Base-by-base conservation (phyloP, 2,797 vertebrate species). In the Enteromius paludinosus region DNA sequence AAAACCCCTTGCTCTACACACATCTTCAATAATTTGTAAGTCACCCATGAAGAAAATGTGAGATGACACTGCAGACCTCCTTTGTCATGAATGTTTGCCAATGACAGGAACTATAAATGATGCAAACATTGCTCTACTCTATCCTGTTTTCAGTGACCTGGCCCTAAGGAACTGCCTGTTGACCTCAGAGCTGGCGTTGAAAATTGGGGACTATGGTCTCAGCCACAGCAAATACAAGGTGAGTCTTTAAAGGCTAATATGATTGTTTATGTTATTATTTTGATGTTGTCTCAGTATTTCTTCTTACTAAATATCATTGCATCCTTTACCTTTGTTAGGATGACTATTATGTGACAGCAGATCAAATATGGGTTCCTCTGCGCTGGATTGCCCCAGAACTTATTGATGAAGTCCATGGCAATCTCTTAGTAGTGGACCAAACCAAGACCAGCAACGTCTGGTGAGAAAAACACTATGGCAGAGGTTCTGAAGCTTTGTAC, bases 311-410 rank as follows among this genome's bases (percentile, higher is more conserved):
- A 41, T 23, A 45, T 61, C 33, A 54, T 10, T 33, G 17, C 38
- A 65, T 30, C 47, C 30, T 81, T 52, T 82, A 38, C 65, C 5
- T 52, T 23, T 84, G 2, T 54, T 83, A 99, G 98, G 97, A 98
- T n/a, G 98, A 99, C 90, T 99, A 99, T 91, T 97, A 97, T 17
- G 93, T 99, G 90, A 99, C 98, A 0, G 94, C 97, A 23, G 98
- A 99, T 94, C 98, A 98, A 94, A 96, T 98, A 89, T 98, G 98
- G 98, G 97, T 99, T 88, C 97, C 98, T 0, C 91, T 99, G 90
- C 97, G 98, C 88, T 99, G 98, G 98, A 98, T 99, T 5, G 97
- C 98, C 0, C 98, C 98, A 0, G 98, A 99, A 91, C 97, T 99
- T 84, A 97, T 99, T 62, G 98, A 99, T 0, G 98, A 99, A 75